A percentile compares a stretch with the other conserved stretches of the same genome.
Evolutionary conservation across 2,888 invertebrate genomes (phyloP).

Genomic region (Epiblema foenella): DNA sequence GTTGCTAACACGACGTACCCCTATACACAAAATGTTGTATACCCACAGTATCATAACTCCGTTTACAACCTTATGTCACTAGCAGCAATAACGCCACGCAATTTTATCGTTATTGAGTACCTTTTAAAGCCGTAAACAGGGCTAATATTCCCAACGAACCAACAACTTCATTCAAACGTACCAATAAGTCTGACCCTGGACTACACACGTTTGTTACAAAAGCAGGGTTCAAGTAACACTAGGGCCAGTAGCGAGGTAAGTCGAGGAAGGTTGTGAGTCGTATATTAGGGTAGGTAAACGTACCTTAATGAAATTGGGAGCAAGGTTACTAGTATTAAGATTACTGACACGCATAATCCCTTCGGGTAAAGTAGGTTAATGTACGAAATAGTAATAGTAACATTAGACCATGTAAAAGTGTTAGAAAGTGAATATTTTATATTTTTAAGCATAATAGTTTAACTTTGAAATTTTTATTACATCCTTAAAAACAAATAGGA

Average conservation of each 20-base stretch:
- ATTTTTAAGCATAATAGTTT: too few species aligned
- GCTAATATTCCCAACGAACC: neutral
- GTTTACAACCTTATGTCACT: neutral
- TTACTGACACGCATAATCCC: slow-evolving; percentile 17
- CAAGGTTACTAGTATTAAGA: slow-evolving; percentile 29
- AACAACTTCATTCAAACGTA: neutral
- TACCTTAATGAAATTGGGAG: slow-evolving; percentile 23
- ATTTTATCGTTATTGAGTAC: slow-evolving; percentile 23
- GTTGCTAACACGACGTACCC: too few species aligned
- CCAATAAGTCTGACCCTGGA: neutral
- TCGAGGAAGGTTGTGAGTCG: slow-evolving; percentile 1
- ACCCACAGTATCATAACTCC: slow-evolving; percentile 1
- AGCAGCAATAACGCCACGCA: neutral
- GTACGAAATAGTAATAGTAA: slow-evolving; percentile 1
- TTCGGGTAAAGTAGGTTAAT: slow-evolving; percentile 27
- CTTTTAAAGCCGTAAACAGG: slow-evolving; percentile 1
- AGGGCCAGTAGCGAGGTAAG: neutral
- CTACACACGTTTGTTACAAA: neutral
- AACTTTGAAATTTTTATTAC: too few species aligned
- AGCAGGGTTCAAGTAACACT: too few species aligned
- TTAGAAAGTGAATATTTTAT: neutral
- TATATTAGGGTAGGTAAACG: neutral
- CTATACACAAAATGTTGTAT: neutral
- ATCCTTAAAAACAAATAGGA: too few species aligned
- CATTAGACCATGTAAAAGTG: neutral